Evolutionary conservation across 1,140 invertebrate genomes (phyloP).

Genomic region (Sarcophaga peregrina): DNA sequence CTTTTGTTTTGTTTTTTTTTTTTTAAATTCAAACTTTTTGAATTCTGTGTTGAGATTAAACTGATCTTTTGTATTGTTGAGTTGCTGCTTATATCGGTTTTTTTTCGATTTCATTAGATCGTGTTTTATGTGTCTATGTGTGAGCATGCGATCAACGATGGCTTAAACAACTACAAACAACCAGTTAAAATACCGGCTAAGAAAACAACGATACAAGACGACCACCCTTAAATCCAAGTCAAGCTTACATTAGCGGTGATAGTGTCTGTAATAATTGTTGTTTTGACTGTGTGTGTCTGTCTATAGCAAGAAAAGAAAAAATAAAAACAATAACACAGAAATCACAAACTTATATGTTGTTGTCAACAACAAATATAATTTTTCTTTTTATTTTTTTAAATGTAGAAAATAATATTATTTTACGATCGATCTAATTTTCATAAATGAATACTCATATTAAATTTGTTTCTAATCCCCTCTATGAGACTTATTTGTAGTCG

Average conservation of each 20-base stretch:
- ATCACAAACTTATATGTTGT: not conserved
- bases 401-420: too few relatives aligned
- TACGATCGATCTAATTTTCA: too few relatives aligned
- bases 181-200: not conserved
- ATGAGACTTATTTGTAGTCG: too few relatives aligned
- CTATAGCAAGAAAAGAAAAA: not conserved
- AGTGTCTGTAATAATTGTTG: not conserved
- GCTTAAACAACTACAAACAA: conserved; percentile 20
- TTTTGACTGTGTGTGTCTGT: not conserved
- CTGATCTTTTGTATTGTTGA: conserved; percentile 24
- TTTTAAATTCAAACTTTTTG: conserved; percentile 2
- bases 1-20: not conserved
- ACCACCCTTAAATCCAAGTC: not conserved
- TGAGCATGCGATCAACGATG: not conserved
- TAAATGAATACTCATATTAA: too few relatives aligned
- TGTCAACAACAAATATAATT: not conserved
- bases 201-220: not conserved
- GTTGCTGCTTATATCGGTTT: conserved; percentile 39
- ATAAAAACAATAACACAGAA: not conserved
- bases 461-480: too few relatives aligned
- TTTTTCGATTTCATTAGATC: not conserved
- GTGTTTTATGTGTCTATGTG: not conserved
- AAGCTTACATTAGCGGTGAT: not conserved
- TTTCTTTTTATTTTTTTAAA: too few relatives aligned
- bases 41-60: conserved; percentile 30